Base-by-base conservation (phyloP, 2,888 invertebrate genomes). In the Drosophila dives region DNA sequence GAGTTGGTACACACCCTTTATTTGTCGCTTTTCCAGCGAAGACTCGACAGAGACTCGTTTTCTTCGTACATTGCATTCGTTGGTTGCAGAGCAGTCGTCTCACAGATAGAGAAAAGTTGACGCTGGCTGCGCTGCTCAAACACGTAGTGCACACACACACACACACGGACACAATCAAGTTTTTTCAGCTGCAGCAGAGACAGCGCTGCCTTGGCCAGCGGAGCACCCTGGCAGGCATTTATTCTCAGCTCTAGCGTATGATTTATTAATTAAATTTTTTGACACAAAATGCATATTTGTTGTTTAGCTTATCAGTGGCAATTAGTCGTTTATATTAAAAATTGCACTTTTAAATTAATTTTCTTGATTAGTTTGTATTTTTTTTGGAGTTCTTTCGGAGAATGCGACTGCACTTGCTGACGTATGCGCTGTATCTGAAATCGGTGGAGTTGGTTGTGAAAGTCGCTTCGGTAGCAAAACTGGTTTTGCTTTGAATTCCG, bases 1-100 rank as follows among this genome's bases (percentile, higher is more conserved):
- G 55, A 66, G 45, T 51, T 29, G 20, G 8, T 68, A 81, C 88
- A 80, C 88, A 86, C 86, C 89, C 88, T 85, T 76, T 65, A 51
- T 64, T 75, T 69, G 64, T 54, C 54, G 78, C 67, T 76, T 64
- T 66, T 63, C 76, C 78, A 73, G 51, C 72, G 81, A 72, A 77
- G 54, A 38, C 42, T 7, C 12, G 42, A 45, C 78, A 86, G 80
- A 87, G 82, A 89, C 89, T 71, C 85, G 86, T 89, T 87, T 86
- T 87, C 78, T 82, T 79, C 84, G 71, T 87, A 77, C 64, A 78
- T 61, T 80, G 81, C 81, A 81, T 65, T 76, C 77, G 80, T 64
- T 40, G 38, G 68, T 64, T 40, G 38, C 51, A 63, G 50, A 76
- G 81, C 70, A 83, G 53, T 76, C 60, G 40, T 56, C 20, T 56